These are phyloP conservation scores for Jaculus jaculus DNA, from an alignment of 2,113 vertebrate species.

Conservation along the genomic window DNA sequence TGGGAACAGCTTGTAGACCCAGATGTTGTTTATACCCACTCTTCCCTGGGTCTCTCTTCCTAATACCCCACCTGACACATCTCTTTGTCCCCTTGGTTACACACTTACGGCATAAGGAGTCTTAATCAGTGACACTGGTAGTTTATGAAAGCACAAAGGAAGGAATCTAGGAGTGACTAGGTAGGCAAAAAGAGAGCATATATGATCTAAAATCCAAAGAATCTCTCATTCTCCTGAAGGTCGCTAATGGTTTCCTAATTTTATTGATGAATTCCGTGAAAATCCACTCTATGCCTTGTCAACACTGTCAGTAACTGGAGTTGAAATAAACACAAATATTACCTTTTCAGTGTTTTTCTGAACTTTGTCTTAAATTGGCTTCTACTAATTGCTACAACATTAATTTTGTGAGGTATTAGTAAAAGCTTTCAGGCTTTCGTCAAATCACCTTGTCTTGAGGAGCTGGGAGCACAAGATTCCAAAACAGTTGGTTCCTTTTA, in stretches of 20 bases:
- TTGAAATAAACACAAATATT: background rate
- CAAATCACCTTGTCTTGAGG: background rate
- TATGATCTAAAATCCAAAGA: conserved; percentile 31
- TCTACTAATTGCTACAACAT: background rate
- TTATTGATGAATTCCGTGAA: conserved; percentile 37
- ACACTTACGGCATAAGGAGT: background rate
- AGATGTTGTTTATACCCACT: conserved; percentile 50
- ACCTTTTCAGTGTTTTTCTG: background rate
- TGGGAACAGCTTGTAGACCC: conserved; percentile 27
- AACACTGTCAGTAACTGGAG: background rate
- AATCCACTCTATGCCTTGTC: background rate
- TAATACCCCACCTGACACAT: conserved; percentile 7
- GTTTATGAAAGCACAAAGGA: background rate
- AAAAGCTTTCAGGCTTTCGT: background rate
- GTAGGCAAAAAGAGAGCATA: conserved; percentile 19
- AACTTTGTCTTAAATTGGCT: background rate
- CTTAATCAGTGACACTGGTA: background rate
- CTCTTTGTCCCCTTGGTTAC: background rate
- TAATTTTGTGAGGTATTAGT: conserved; percentile 1
- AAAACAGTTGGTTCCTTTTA: background rate
- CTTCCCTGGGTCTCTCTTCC: conserved; percentile 39
- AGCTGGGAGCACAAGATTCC: background rate
- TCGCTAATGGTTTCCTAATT: background rate
- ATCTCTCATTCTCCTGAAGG: background rate
- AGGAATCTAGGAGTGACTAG: conserved; percentile 19